Percentiles rank a stretch among this genome's conserved stretches.
phyloP scores from a whole-genome alignment of 2,113 vertebrate species.

The Cyphomyrus plagiostoma region DNA sequence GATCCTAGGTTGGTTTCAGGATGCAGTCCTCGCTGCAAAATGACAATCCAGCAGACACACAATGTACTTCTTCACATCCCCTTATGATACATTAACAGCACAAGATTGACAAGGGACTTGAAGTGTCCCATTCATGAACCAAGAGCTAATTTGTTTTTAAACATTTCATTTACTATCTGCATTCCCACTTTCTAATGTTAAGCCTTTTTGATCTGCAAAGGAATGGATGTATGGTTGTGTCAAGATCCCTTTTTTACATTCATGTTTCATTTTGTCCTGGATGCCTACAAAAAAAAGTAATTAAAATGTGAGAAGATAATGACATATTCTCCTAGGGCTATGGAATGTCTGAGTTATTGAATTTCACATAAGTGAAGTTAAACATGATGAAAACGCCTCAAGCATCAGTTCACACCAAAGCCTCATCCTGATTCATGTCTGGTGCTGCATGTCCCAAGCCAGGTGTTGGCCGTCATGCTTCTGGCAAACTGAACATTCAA shows the following conservation, averaged over 20 bases:
- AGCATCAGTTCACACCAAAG: background rate
- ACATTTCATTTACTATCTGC: background rate
- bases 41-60: background rate
- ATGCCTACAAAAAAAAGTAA: background rate
- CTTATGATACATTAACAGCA: background rate
- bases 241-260: background rate
- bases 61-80: background rate
- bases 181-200: background rate
- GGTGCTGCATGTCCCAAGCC: background rate
- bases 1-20: background rate
- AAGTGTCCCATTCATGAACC: background rate
- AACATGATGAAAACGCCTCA: background rate
- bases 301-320: background rate
- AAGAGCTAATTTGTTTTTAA: background rate
- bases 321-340: background rate
- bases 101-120: background rate
- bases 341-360: slow-evolving; percentile 10
- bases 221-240: background rate
- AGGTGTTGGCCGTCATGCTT: background rate
- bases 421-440: background rate
- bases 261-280: background rate
- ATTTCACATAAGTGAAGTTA: background rate
- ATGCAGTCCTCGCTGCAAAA: background rate
- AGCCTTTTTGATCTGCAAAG: background rate
- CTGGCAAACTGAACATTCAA: background rate